A percentile compares a stretch with the other conserved stretches of the same genome.
phyloP scores from a whole-genome alignment of 2,113 vertebrate species.

The Asarcornis scutulata region DNA sequence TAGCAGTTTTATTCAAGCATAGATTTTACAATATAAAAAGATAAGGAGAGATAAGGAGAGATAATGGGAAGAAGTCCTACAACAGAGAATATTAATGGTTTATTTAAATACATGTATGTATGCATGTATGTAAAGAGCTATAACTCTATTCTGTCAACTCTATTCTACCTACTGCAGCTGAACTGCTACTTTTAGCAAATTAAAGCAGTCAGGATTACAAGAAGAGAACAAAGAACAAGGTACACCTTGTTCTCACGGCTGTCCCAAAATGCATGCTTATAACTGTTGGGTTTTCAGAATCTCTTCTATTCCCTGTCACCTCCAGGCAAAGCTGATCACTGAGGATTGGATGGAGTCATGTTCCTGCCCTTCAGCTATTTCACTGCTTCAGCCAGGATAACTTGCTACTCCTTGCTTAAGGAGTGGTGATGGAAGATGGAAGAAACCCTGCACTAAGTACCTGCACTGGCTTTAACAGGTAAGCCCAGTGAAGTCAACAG shows the following conservation, averaged over 20 bases:
- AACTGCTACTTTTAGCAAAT: neutral
- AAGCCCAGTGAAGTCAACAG: neutral
- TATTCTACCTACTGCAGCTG: no score
- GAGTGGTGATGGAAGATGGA: rapidly evolving
- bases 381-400: rapidly evolving
- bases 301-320: neutral
- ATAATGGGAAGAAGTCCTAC: neutral
- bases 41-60: neutral
- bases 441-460: neutral
- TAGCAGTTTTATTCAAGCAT: neutral
- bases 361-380: neutral
- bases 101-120: neutral
- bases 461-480: neutral
- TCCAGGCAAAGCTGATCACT: neutral
- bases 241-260: neutral
- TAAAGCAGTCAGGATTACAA: neutral
- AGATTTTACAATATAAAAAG: neutral
- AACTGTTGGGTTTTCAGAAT: neutral
- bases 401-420: rapidly evolving
- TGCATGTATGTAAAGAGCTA: rapidly evolving
- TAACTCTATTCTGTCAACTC: neutral
- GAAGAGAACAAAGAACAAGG: neutral
- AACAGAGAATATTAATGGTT: neutral
- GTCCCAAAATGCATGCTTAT: neutral
- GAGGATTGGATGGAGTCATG: neutral